Evolutionary conservation across 1,140 invertebrate species (phyloP), one percentile per base, ranked within the genome.

Genomic region (Drosophila bifasciata): DNA sequence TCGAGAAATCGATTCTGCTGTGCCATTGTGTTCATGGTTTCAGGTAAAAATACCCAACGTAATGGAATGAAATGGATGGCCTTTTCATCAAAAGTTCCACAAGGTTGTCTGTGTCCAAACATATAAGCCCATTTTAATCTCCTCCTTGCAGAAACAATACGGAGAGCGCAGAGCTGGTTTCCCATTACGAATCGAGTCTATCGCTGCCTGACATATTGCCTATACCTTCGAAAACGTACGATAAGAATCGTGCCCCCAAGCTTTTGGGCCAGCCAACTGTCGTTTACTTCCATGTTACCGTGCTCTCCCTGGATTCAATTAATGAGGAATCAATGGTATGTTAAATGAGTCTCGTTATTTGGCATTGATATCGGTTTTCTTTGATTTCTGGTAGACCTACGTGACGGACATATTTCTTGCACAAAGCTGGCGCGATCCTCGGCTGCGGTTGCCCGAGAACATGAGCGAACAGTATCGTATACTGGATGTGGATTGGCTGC

Each of bases 391-490:
- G 13, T 90, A 98, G 97, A 97, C 97, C 9, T 98, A 97, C 91
- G 96, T 97, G 63, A 96, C 97, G 11, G 97, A 98, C 90, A 97
- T 98, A 92, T 98, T 97, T 92, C 93, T 98, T 76, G 97, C 96
- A 62, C 97, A 97, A 94, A 97, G 96, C 81, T 98, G 97, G 97
- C 93, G 96, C 21, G 97, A 98, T 92, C 96, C 96, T 62, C 93
- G 97, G 57, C 93, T 97, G 40, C 94, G 96, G 59, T 92, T 97
- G 57, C 96, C 96, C 28, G 96, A 97, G 91, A 97, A 97, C 91
- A 98, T 97, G 97, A 97, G 96, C 60, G 96, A 97, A 89, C 96
- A 97, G 78, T 98, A 98, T 91, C 93, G 97, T 60, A 97, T 97
- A 83, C 92, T 98, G 53, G 96, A 97, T 90, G 96, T 98, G 17